These are phyloP conservation scores for Drosophila limbata DNA, from an alignment of 2,888 invertebrate genomes.

Conservation along the genomic window DNA sequence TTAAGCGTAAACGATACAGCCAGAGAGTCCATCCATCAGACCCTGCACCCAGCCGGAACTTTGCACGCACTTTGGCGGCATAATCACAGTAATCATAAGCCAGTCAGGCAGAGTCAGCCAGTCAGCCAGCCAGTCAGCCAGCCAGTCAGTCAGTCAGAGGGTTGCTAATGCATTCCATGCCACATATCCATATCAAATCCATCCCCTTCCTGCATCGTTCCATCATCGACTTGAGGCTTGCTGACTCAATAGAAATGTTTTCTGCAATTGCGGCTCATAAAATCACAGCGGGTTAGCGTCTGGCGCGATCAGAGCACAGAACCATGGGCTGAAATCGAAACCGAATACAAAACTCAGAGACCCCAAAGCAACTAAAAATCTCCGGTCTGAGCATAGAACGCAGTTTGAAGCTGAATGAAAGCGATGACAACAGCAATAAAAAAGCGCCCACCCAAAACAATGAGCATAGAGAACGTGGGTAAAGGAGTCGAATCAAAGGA, in stretches of 20 bases:
- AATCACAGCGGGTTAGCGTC: conserved; percentile 83
- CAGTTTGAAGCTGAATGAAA: conserved; percentile 22
- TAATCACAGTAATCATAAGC: conserved; percentile 78
- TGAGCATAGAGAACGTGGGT: background rate
- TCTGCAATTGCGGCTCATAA: conserved; percentile 84
- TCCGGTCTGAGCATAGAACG: conserved; percentile 1
- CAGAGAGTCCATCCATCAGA: conserved; percentile 13
- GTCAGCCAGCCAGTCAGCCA: conserved; percentile 5
- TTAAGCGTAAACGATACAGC: conserved; percentile 75
- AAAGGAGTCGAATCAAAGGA: conserved; percentile 12
- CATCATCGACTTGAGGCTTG: conserved; percentile 58
- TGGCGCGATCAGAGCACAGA: conserved; percentile 61
- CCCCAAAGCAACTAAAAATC: conserved; percentile 1
- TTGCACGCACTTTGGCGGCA: conserved; percentile 65
- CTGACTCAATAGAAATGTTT: conserved; percentile 83
- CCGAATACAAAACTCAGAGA: conserved; percentile 7
- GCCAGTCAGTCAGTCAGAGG: conserved; percentile 27
- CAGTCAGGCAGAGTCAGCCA: conserved; percentile 28
- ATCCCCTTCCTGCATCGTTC: conserved; percentile 3
- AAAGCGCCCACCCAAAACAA: conserved; percentile 43
- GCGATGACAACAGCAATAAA: conserved; percentile 79
- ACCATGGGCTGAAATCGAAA: conserved; percentile 10
- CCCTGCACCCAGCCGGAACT: conserved; percentile 28
- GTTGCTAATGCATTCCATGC: conserved; percentile 43
- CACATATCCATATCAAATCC: conserved; percentile 16